Base-by-base conservation (phyloP, 2,797 vertebrate species). In the Delichon dasypus region DNA sequence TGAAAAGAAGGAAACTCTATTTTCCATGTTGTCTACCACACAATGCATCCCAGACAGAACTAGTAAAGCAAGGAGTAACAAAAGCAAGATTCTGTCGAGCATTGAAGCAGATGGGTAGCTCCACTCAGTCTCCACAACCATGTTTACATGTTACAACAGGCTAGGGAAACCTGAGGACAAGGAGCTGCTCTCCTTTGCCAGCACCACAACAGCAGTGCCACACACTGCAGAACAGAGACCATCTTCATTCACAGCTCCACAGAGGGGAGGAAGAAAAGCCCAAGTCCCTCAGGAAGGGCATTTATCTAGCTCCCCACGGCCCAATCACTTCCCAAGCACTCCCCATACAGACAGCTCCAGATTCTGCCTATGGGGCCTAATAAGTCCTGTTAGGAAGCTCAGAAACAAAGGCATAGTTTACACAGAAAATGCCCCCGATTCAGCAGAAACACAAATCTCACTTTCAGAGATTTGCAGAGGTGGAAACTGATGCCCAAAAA, bases 61-160 rank as follows among this genome's bases (percentile, higher is more conserved):
- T 22, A 29, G 44, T 45, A 45, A 62, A 57, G 29, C 12, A 9
- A 16, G 12, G 16, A 36, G 2, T 58, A 30, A 34, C 12, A 11
- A 26, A 34, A 38, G 16, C 2, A 26, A 53, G 19, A 3, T 16
- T 23, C 9, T 38, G 6, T 3, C 48, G 32, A 42, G 16, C 5
- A 18, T 48, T 19, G 3, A 21, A 16, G 25, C 22, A 70, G 17
- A 50, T 26, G 30, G 18, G 22, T 34, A 65, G 34, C 19, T 58
- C n/a, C 45, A 42, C 18, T 30, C 1, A 0, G 26, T 64, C 38
- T 32, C 19, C 5, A 38, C 1, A 22, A 27, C 8, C 34, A n/a
- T 5, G 1, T 42, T 40, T 53, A 10, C 1, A 0, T 26, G 11
- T 23, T 42, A 38, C 16, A 30, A 50, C 7, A 27, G 25, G 44